These are phyloP conservation scores for Diaperis boleti DNA, from an alignment of 2,888 invertebrate genomes.

Conservation along the genomic window DNA sequence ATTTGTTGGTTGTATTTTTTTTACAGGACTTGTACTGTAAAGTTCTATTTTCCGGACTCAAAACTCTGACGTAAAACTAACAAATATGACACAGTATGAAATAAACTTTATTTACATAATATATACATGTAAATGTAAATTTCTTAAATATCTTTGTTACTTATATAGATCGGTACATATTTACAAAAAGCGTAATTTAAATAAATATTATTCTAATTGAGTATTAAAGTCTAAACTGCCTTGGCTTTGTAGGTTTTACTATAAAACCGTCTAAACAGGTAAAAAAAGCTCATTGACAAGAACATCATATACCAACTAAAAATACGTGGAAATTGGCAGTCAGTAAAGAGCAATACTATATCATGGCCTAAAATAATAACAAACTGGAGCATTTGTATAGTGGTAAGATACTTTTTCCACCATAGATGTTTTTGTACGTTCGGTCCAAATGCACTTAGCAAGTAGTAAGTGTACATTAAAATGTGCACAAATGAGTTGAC, in stretches of 20 bases:
- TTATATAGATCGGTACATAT: no score
- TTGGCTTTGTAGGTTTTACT: slow-evolving; percentile 75
- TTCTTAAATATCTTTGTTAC: no score
- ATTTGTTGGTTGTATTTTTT: no score
- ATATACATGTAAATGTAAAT: no score
- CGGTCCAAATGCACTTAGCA: slow-evolving; percentile 83
- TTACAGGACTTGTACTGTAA: no score
- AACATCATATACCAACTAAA: slow-evolving; percentile 71
- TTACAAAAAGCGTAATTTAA: no score
- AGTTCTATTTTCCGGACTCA: no score
- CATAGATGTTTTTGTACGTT: slow-evolving; percentile 80
- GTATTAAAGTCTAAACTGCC: not conserved
- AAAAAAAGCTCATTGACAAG: slow-evolving; percentile 90
- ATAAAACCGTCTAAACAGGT: slow-evolving; percentile 93
- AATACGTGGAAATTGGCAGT: slow-evolving; percentile 84
- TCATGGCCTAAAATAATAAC: slow-evolving; percentile 88
- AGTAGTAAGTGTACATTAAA: slow-evolving; percentile 86
- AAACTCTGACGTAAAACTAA: no score
- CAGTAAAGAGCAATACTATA: slow-evolving; percentile 84
- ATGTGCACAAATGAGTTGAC: slow-evolving; percentile 84
- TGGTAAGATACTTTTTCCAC: slow-evolving; percentile 89
- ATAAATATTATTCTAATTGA: not conserved
- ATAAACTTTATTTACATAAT: no score
- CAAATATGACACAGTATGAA: no score
- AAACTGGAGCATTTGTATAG: slow-evolving; percentile 88